Conservation (phyloP, 2,113 vertebrate genomes). For the Xiphophorus hellerii region DNA sequence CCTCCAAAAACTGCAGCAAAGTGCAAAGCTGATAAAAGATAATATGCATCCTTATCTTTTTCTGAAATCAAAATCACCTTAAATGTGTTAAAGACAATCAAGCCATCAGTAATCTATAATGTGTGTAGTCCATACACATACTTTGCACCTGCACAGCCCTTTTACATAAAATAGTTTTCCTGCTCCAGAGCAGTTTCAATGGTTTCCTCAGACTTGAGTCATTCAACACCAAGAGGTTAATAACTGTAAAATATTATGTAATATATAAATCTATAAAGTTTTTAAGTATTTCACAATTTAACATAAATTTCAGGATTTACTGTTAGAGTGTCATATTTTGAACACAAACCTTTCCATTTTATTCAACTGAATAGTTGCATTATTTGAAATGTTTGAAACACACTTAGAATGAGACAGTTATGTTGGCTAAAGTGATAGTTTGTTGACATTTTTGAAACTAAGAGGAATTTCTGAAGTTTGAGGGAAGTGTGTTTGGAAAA, state of each 20-base stretch:
- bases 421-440: too few species aligned
- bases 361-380: background rate
- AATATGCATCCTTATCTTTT: constrained; percentile 19
- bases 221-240: background rate
- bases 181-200: background rate
- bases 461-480: too few species aligned
- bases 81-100: constrained; percentile 17
- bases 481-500: too few species aligned
- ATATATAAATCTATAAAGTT: too few species aligned
- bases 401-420: background rate
- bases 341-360: background rate
- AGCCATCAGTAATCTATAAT: background rate
- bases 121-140: background rate
- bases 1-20: constrained; percentile 51
- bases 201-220: background rate
- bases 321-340: background rate
- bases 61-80: constrained; percentile 17
- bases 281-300: background rate
- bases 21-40: constrained; percentile 37
- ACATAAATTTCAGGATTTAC: background rate
- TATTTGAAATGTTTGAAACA: background rate
- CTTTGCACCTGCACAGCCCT: too few species aligned
- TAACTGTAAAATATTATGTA: background rate
- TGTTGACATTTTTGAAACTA: too few species aligned
- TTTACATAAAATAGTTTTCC: background rate